Evolutionary conservation across 2,797 vertebrate genomes (phyloP).

Genomic region (Phrynocephalus guinanensis): DNA sequence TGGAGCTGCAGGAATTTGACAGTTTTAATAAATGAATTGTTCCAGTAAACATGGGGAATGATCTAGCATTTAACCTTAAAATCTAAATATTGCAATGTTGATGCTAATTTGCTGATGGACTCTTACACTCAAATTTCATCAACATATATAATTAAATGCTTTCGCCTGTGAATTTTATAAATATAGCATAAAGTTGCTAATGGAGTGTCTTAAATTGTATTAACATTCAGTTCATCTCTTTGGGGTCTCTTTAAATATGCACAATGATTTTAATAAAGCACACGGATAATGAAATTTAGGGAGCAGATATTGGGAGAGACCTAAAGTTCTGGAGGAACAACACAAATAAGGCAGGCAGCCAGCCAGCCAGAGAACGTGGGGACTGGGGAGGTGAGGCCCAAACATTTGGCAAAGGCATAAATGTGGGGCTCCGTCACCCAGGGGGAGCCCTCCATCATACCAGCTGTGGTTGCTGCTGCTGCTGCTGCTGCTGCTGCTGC

Average conservation of each 20-base stretch:
- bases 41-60: constrained; percentile 34
- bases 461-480: no score
- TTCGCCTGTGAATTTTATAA: constrained; percentile 64
- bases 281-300: constrained; percentile 58
- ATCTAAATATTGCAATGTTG: constrained; percentile 31
- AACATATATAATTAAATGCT: constrained; percentile 53
- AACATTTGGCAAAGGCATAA: not conserved
- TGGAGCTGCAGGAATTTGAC: constrained; percentile 7
- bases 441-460: no score
- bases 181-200: constrained; percentile 61
- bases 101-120: constrained; percentile 21
- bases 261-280: constrained; percentile 61
- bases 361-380: not conserved
- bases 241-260: constrained; percentile 53
- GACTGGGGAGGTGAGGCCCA: no score
- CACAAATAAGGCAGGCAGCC: not conserved
- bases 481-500: no score
- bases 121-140: constrained; percentile 47
- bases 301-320: constrained; percentile 21
- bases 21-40: not conserved
- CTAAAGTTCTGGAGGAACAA: not conserved
- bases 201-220: constrained; percentile 63
- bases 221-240: constrained; percentile 64
- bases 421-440: no score
- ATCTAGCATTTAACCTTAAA: constrained; percentile 41